These are phyloP conservation scores for Drosophila micromelanica DNA, from an alignment of 1,140 invertebrate species.

Conservation along the genomic window DNA sequence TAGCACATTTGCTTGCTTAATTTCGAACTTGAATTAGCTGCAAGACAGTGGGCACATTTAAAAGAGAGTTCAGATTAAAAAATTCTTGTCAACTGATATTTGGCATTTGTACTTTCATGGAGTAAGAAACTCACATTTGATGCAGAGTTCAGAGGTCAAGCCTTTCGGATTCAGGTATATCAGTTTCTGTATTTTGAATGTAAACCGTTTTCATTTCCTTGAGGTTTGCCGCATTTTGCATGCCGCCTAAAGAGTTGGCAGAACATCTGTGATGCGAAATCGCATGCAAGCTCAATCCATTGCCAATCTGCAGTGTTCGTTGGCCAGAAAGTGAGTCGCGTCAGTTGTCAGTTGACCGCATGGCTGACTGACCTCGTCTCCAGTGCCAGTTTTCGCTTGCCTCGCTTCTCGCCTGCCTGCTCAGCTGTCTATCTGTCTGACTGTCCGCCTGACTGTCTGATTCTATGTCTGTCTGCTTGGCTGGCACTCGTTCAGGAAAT, in stretches of 20 bases:
- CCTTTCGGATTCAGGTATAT: neutral
- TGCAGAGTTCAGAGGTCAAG: neutral
- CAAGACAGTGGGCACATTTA: too few species aligned
- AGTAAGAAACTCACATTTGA: too few species aligned
- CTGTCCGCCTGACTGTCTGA: constrained; percentile 8
- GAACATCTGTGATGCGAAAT: constrained; percentile 5
- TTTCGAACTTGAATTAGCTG: too few species aligned
- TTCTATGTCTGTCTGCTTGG: constrained; percentile 14
- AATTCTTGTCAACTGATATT: too few species aligned
- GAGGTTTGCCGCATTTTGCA: neutral
- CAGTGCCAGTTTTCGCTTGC: constrained; percentile 25
- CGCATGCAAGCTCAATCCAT: constrained; percentile 5
- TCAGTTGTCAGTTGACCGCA: constrained; percentile 41
- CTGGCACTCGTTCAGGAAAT: constrained; percentile 48
- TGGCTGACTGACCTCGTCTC: constrained; percentile 44
- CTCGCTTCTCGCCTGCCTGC: constrained; percentile 2
- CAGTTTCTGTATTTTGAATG: neutral
- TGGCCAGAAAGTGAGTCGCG: constrained; percentile 24
- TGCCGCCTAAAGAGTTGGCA: neutral
- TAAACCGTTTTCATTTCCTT: constrained; percentile 1
- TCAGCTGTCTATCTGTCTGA: neutral
- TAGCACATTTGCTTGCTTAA: too few species aligned
- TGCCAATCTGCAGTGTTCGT: constrained; percentile 24
- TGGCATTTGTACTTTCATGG: too few species aligned
- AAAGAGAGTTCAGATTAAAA: too few species aligned